Conservation (phyloP, 2,888 invertebrate species). For the Agonopterix heracliana region DNA sequence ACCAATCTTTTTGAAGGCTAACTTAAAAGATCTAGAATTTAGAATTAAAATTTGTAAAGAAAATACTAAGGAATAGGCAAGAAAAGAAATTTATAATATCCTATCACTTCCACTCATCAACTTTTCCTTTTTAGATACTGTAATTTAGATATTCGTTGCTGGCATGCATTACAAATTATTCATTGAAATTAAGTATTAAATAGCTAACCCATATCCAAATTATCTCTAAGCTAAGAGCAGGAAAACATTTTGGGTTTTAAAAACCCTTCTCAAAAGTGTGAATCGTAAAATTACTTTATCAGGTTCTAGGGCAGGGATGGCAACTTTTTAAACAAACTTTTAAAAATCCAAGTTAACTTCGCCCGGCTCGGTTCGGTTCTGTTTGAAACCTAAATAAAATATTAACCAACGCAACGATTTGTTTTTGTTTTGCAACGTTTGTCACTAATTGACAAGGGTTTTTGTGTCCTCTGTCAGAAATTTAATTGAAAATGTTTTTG, state of each 20-base stretch:
- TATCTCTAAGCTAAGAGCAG: constrained; percentile 32
- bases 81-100: no score
- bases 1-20: no score
- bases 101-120: no score
- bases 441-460: constrained; percentile 65
- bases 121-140: no score
- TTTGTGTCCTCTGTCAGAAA: constrained; percentile 35
- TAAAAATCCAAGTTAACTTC: constrained; percentile 73
- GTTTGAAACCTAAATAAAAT: constrained; percentile 53
- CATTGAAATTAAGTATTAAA: constrained; percentile 44
- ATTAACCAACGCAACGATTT: constrained; percentile 52
- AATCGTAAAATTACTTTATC: constrained; percentile 71
- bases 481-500: constrained; percentile 38
- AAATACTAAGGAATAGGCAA: no score
- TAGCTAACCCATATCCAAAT: constrained; percentile 46
- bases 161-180: no score
- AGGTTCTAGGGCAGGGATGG: constrained; percentile 55
- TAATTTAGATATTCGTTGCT: no score
- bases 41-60: no score
- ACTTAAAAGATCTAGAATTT: no score
- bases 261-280: constrained; percentile 69
- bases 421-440: constrained; percentile 45
- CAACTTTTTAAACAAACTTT: constrained; percentile 64
- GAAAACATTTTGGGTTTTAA: constrained; percentile 56
- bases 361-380: constrained; percentile 34